A percentile compares a stretch with the other conserved stretches of the same genome.
phyloP scores from a whole-genome alignment of 2,888 invertebrate genomes.

The Quadriops clusia region DNA sequence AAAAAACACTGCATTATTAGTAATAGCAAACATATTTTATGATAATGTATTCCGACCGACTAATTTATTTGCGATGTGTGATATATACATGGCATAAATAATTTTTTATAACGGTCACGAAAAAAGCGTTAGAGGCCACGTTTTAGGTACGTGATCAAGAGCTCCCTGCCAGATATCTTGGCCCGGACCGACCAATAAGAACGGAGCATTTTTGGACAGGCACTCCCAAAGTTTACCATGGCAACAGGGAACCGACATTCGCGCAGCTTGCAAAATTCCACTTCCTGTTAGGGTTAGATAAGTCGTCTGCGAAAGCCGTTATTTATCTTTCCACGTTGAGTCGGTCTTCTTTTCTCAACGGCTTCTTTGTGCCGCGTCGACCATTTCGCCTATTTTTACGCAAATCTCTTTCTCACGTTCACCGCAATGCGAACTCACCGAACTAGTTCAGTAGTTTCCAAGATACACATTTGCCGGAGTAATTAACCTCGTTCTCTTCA shows the following conservation, averaged over 20 bases:
- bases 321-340: too few relatives aligned
- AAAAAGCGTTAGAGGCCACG: slow-evolving; percentile 9
- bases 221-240: slow-evolving; percentile 26
- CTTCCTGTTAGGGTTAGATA: slow-evolving; percentile 21
- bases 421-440: too few relatives aligned
- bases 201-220: slow-evolving; percentile 16
- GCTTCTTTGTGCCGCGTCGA: too few relatives aligned
- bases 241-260: slow-evolving; percentile 21
- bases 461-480: too few relatives aligned
- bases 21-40: too few relatives aligned
- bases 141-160: slow-evolving; percentile 12
- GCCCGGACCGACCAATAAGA: slow-evolving; percentile 17
- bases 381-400: too few relatives aligned
- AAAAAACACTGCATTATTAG: too few relatives aligned
- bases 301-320: slow-evolving; percentile 20
- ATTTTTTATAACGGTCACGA: slow-evolving; percentile 2
- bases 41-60: too few relatives aligned
- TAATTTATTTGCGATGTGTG: slow-evolving; percentile 3
- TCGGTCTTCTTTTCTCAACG: too few relatives aligned
- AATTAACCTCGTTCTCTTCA: too few relatives aligned
- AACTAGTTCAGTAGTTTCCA: too few relatives aligned
- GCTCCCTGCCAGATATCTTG: slow-evolving; percentile 12
- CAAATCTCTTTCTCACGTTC: too few relatives aligned
- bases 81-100: slow-evolving; percentile 1
- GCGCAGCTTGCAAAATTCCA: slow-evolving; percentile 17